A percentile compares a stretch with the other conserved stretches of the same genome.
Conservation (phyloP, 2,888 invertebrate genomes). For the Ophioninae sp. region DNA sequence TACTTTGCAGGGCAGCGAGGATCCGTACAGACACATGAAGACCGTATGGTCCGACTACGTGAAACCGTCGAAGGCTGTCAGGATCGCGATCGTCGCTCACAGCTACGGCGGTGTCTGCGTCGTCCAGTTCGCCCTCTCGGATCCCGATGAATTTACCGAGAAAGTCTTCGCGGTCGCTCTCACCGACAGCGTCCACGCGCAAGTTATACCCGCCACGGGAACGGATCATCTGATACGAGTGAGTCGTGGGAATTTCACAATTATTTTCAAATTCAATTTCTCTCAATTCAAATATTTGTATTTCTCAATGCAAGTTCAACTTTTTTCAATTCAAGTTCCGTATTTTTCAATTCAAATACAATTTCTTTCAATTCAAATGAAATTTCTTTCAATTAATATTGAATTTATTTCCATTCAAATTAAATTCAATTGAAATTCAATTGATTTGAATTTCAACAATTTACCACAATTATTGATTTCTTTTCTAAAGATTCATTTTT, state of each 20-base stretch:
- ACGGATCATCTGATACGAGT: constrained; percentile 69
- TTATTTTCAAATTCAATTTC: too few species aligned
- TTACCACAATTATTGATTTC: too few species aligned
- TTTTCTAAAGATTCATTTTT: background rate
- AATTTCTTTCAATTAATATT: too few species aligned
- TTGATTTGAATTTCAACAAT: too few species aligned
- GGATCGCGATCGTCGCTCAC: constrained; percentile 89
- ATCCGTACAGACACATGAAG: constrained; percentile 84
- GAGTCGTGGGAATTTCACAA: constrained; percentile 25
- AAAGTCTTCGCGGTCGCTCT: constrained; percentile 89
- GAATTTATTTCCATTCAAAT: too few species aligned
- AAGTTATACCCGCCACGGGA: constrained; percentile 74
- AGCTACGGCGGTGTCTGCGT: constrained; percentile 90
- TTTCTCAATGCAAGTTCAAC: too few species aligned
- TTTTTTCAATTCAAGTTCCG: too few species aligned
- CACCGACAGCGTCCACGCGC: constrained; percentile 88
- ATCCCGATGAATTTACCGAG: constrained; percentile 84
- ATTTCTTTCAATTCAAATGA: too few species aligned
- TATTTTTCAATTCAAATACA: too few species aligned
- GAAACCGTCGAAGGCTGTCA: constrained; percentile 82
- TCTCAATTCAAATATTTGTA: too few species aligned
- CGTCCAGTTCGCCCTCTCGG: constrained; percentile 83
- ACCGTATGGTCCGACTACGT: constrained; percentile 88
- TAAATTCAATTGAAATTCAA: too few species aligned
- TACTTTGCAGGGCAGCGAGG: constrained; percentile 81